Evolutionary conservation across 2,888 invertebrate species (phyloP).

Genomic region (Plagiodera versicolora): DNA sequence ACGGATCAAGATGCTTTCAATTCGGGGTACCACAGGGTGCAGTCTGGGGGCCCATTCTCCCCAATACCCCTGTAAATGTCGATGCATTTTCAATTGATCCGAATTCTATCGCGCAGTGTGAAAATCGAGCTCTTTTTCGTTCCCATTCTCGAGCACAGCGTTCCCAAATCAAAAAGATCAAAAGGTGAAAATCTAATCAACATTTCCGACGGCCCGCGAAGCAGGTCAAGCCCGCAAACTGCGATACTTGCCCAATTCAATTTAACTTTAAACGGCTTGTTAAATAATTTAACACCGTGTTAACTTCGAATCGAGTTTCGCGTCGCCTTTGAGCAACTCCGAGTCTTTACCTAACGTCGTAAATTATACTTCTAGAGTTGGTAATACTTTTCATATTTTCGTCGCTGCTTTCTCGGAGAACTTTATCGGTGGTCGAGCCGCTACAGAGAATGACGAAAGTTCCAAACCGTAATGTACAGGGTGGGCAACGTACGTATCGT

Average conservation of each 20-base stretch:
- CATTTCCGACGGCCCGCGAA: background rate
- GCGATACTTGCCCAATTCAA: constrained; percentile 1
- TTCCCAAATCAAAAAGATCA: background rate
- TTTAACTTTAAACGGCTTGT: background rate
- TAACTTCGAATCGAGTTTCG: background rate
- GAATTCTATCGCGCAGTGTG: too few species aligned
- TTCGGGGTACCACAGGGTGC: too few species aligned
- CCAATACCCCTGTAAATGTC: too few species aligned
- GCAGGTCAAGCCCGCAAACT: background rate
- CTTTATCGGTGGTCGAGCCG: background rate
- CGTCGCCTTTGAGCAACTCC: background rate
- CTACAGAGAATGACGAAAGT: background rate
- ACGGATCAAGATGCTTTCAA: too few species aligned
- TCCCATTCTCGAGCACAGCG: too few species aligned
- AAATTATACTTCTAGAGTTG: background rate
- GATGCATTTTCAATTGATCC: too few species aligned
- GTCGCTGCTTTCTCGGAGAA: background rate
- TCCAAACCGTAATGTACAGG: too few species aligned
- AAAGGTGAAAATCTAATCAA: background rate
- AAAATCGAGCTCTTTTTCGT: too few species aligned
- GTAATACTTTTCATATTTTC: background rate
- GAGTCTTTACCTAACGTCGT: background rate
- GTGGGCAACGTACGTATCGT: too few species aligned
- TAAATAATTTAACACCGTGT: constrained; percentile 1
- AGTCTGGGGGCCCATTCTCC: too few species aligned